A percentile compares a stretch with the other conserved stretches of the same genome.
These are phyloP conservation scores for Petrocephalus zakoni DNA, from an alignment of 2,113 vertebrate genomes.

Conservation along the genomic window DNA sequence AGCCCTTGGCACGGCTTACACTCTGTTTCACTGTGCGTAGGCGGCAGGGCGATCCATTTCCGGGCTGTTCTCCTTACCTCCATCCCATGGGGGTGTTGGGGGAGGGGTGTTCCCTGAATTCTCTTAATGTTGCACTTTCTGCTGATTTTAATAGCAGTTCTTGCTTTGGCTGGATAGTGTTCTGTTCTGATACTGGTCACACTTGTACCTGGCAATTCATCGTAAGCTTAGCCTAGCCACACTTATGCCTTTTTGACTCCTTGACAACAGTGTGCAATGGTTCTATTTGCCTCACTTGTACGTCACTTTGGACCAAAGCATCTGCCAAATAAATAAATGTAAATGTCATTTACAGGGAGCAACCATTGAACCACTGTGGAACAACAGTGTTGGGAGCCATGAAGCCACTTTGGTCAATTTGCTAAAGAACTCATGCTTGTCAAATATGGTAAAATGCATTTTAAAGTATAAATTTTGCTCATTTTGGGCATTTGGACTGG, in stretches of 20 bases:
- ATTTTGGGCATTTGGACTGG: background rate
- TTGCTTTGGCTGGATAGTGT: background rate
- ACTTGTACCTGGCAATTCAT: background rate
- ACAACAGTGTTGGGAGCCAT: background rate
- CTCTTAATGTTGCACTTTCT: background rate
- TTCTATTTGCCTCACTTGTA: background rate
- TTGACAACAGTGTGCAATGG: background rate
- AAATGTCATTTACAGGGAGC: background rate
- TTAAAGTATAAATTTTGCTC: background rate
- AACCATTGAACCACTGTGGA: background rate
- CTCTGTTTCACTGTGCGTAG: slow-evolving; percentile 53
- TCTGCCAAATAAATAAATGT: background rate
- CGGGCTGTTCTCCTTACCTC: slow-evolving; percentile 68
- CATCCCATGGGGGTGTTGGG: slow-evolving; percentile 29
- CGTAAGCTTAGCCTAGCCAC: background rate
- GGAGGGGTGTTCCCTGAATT: background rate
- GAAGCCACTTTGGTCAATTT: too few species aligned
- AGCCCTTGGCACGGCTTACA: slow-evolving; percentile 50
- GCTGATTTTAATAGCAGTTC: background rate
- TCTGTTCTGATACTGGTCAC: background rate
- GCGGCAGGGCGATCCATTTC: slow-evolving; percentile 60
- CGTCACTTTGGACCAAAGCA: background rate
- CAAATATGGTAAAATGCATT: background rate
- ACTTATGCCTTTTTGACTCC: background rate
- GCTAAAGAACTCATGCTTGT: background rate